Base-by-base conservation (phyloP, 2,888 invertebrate species). In the Marronus borbonicus region DNA sequence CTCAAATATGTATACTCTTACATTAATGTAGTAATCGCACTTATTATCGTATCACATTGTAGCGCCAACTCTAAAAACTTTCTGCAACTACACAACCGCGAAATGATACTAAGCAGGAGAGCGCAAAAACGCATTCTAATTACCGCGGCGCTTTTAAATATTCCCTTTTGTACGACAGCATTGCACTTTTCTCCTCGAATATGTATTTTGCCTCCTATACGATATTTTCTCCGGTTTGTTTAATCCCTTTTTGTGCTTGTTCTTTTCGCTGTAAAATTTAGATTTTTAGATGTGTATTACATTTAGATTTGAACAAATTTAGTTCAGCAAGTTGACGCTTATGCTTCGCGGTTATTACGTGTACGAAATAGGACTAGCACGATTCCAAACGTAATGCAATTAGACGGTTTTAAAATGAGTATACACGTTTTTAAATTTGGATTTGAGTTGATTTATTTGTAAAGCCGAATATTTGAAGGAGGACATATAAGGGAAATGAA, bases 191-290 rank as follows among this genome's bases (percentile, higher is more conserved):
- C 58, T 20, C 36, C 4, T 0, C 36, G n/a, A 12, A 39, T 39
- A 72, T 60, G 58, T 44, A 60, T 60, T 70, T 36, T 58, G 20
- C 20, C 20, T 36, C 55, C 31, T 31, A 1, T 12, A 36, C 31
- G 8, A 12, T 28, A 20, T 17, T 70, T 55, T n/a, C 58, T 31
- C 12, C 12, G n/a, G 60, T 44, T 72, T 72, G 39, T 58, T 31
- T 72, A 72, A 60, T 20, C 10, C n/a, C 58, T 7, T 20, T 12
- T 10, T n/a, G 58, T 20, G 17, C 8, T 17, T 58, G 70, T 58
- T 70, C 70, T 36, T 70, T 70, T 70, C 70, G 3, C 50, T 28
- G 50, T 14, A 55, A 70, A 52, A n/a, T n/a, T n/a, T n/a, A n/a
- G n/a, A n/a, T n/a, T n/a, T n/a, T n/a, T n/a, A n/a, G n/a, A n/a